phyloP scores from a whole-genome alignment of 2,888 invertebrate genomes.

The Sminthurides aquaticus region DNA sequence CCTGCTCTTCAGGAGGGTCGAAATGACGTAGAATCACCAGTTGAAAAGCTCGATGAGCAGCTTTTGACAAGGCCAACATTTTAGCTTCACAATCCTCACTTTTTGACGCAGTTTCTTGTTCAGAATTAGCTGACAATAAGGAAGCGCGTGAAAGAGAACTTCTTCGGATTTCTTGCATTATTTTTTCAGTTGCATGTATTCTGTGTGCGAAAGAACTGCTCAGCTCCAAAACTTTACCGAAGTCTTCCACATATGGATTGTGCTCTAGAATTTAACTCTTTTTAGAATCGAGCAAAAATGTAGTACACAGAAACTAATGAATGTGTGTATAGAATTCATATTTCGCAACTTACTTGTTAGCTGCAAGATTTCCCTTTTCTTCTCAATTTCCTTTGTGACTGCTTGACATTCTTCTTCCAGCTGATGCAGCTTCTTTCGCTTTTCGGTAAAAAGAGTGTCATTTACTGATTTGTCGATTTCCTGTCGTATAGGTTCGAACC shows the following conservation, averaged over 20 bases:
- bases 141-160: background rate
- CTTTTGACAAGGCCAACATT: constrained; percentile 1
- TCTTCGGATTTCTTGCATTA: background rate
- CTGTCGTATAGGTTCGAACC: background rate
- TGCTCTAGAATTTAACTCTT: too few relatives aligned
- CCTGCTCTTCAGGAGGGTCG: background rate
- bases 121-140: background rate
- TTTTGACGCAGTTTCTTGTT: background rate
- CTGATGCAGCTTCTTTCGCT: constrained; percentile 1
- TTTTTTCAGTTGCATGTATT: background rate
- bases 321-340: too few relatives aligned
- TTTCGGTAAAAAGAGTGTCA: constrained; percentile 6
- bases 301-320: too few relatives aligned
- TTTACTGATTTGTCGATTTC: background rate
- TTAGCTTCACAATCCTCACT: background rate
- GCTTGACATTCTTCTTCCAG: background rate
- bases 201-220: background rate
- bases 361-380: background rate
- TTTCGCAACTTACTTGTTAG: constrained; percentile 1
- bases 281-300: background rate
- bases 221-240: background rate
- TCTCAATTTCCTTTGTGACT: background rate
- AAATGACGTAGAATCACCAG: constrained; percentile 13
- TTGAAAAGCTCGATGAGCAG: constrained; percentile 16
- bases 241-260: background rate